Conservation (phyloP, 2,888 invertebrate genomes). For the Drosophila recens region DNA sequence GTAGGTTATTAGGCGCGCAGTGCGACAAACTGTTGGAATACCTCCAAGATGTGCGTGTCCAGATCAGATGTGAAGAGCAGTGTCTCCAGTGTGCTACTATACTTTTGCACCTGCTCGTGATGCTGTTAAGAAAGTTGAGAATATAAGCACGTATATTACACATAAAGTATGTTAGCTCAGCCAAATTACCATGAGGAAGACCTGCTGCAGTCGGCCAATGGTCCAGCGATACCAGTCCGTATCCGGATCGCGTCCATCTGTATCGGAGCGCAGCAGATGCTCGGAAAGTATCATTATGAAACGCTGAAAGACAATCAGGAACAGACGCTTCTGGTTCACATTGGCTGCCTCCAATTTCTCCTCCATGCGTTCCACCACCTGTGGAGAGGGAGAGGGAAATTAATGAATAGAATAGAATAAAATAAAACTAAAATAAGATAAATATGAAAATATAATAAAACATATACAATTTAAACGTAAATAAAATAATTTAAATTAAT, state of each 20-base stretch:
- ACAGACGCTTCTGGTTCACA: slow-evolving; percentile 98
- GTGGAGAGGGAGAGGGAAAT: neutral
- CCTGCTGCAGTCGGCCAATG: slow-evolving; percentile 96
- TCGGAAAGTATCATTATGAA: slow-evolving; percentile 99
- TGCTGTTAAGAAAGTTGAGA: slow-evolving; percentile 89
- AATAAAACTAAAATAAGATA: too few species aligned
- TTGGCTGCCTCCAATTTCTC: slow-evolving; percentile 97
- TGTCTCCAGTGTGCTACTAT: slow-evolving; percentile 97
- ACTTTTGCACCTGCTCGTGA: slow-evolving; percentile 98
- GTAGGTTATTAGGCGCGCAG: slow-evolving; percentile 85
- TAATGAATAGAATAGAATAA: neutral
- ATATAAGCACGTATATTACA: neutral
- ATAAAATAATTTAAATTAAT: too few species aligned
- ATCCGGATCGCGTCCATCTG: slow-evolving; percentile 96
- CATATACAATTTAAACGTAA: too few species aligned
- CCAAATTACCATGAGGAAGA: slow-evolving; percentile 93
- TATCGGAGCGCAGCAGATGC: slow-evolving; percentile 96
- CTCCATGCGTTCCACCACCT: slow-evolving; percentile 97
- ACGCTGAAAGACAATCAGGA: slow-evolving; percentile 98
- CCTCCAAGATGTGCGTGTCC: slow-evolving; percentile 97
- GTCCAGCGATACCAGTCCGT: slow-evolving; percentile 99
- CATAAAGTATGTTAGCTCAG: neutral
- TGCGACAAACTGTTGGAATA: slow-evolving; percentile 99
- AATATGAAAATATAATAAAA: too few species aligned
- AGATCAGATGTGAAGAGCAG: slow-evolving; percentile 98